Conservation (phyloP, 1,140 invertebrate genomes). For the Protaetia brevitarsis region DNA sequence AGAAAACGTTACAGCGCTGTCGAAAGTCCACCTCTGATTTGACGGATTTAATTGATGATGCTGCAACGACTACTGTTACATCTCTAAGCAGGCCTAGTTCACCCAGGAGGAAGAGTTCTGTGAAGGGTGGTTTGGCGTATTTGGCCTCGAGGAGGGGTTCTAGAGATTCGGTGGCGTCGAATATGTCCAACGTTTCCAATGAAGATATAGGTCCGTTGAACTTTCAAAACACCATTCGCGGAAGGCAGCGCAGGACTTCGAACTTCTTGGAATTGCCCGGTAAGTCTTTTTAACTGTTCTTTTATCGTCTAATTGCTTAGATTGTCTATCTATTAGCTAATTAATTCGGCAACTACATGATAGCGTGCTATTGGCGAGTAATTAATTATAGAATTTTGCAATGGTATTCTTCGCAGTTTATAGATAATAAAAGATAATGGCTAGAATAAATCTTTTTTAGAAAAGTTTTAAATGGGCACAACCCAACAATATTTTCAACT, state of each 20-base stretch:
- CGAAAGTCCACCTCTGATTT: slow-evolving; percentile 72
- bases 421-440: no score
- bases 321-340: no score
- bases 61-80: slow-evolving; percentile 59
- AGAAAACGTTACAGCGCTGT: slow-evolving; percentile 47
- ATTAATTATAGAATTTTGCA: no score
- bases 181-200: slow-evolving; percentile 66
- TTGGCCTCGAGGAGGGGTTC: slow-evolving; percentile 71
- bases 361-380: no score
- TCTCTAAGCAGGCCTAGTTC: slow-evolving; percentile 59
- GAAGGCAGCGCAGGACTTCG: slow-evolving; percentile 72
- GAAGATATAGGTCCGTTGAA: slow-evolving; percentile 76
- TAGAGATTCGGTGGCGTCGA: slow-evolving; percentile 64
- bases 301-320: no score
- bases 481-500: no score
- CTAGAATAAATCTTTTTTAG: no score
- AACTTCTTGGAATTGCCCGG: slow-evolving; percentile 85
- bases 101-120: slow-evolving; percentile 57
- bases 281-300: slow-evolving; percentile 44
- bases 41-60: slow-evolving; percentile 61
- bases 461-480: no score
- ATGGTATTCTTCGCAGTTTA: no score
- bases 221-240: slow-evolving; percentile 70
- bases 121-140: slow-evolving; percentile 71
- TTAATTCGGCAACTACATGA: no score